Evolutionary conservation across 2,113 vertebrate species (phyloP).

Genomic region (Mormyrus lacerda): DNA sequence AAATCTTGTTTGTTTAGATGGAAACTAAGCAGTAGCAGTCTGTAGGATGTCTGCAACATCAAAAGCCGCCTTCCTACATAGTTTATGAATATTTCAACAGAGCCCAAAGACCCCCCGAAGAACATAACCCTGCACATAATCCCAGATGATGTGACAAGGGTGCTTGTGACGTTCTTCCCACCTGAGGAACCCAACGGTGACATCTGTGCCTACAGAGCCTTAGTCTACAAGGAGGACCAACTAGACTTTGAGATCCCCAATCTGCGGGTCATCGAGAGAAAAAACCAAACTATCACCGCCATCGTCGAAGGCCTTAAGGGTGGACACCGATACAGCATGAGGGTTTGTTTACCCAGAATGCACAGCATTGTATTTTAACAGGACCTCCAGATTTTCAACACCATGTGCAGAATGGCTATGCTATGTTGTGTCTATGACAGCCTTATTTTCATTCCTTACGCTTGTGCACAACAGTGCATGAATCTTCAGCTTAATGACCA

Average conservation of each 20-base stretch:
- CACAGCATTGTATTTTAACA: background rate
- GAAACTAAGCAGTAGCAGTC: background rate
- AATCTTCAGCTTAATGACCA: background rate
- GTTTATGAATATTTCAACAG: conserved; percentile 49
- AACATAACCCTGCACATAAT: conserved; percentile 79
- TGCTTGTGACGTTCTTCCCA: conserved; percentile 79
- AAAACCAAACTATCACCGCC: conserved; percentile 69
- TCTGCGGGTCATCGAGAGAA: conserved; percentile 64
- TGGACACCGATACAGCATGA: conserved; percentile 83
- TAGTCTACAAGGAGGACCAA: conserved; percentile 71
- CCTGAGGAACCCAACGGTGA: conserved; percentile 84
- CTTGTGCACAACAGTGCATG: background rate
- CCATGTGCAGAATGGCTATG: background rate
- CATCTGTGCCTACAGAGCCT: conserved; percentile 77
- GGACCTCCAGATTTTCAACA: background rate
- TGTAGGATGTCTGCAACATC: background rate
- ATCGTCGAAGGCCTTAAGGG: conserved; percentile 85
- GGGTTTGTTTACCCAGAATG: conserved; percentile 55
- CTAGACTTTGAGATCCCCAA: conserved; percentile 65
- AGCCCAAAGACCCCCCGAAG: conserved; percentile 84
- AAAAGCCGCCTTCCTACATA: background rate
- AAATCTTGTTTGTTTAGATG: background rate
- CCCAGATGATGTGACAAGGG: conserved; percentile 78
- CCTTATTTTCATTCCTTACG: background rate
- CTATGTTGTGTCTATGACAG: background rate